phyloP scores from a whole-genome alignment of 1,140 invertebrate species.

The Drosophila yakuba region DNA sequence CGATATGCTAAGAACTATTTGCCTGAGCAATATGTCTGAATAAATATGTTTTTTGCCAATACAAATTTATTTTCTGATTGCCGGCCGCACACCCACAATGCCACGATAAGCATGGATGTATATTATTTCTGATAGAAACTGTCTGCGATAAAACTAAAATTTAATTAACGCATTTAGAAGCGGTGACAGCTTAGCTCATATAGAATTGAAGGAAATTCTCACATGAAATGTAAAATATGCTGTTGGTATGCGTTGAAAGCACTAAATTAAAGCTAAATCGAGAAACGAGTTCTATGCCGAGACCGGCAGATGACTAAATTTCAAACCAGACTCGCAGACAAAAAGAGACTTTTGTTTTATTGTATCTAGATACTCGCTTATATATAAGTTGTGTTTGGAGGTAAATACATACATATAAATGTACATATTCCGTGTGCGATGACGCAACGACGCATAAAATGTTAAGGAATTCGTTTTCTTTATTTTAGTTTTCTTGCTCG shows the following conservation, averaged over 20 bases:
- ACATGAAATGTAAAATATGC: slow-evolving; percentile 25
- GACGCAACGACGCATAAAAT: slow-evolving; percentile 68
- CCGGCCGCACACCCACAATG: slow-evolving; percentile 26
- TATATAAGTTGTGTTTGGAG: slow-evolving; percentile 5
- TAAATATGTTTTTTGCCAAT: slow-evolving; percentile 8
- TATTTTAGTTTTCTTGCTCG: slow-evolving; percentile 34
- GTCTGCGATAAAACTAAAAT: slow-evolving; percentile 56
- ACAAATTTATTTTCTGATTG: slow-evolving; percentile 34
- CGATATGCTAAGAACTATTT: slow-evolving; percentile 18
- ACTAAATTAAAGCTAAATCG: slow-evolving; percentile 14
- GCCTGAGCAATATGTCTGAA: slow-evolving; percentile 11
- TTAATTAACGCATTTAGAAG: slow-evolving; percentile 59
- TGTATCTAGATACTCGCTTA: slow-evolving; percentile 16
- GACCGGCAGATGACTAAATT: slow-evolving; percentile 50
- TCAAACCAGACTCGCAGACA: slow-evolving; percentile 59
- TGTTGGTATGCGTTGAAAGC: slow-evolving; percentile 10
- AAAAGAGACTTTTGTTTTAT: slow-evolving; percentile 45
- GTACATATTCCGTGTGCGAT: slow-evolving; percentile 49
- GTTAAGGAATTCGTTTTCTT: slow-evolving; percentile 61
- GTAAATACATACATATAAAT: slow-evolving; percentile 14
- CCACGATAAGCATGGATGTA: slow-evolving; percentile 48
- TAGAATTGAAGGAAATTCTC: slow-evolving; percentile 1
- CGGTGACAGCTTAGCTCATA: slow-evolving; percentile 9
- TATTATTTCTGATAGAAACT: slow-evolving; percentile 26
- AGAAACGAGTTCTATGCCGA: slow-evolving; percentile 51